phyloP scores from a whole-genome alignment of 2,888 invertebrate genomes.

The Chironomus riparius region DNA sequence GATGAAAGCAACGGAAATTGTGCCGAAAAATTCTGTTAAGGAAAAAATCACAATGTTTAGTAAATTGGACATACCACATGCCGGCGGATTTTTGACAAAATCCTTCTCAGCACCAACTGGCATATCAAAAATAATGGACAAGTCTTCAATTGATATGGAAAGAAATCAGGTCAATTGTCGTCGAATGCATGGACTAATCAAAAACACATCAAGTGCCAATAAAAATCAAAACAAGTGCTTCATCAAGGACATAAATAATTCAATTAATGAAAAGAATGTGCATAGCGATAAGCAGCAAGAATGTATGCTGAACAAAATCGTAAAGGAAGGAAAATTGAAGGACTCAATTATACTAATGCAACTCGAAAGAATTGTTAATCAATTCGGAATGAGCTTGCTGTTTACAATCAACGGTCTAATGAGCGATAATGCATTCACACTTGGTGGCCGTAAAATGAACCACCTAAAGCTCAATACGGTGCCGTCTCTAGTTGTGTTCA shows the following conservation, averaged over 20 bases:
- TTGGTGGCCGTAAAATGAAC: neutral
- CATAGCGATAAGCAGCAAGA: neutral
- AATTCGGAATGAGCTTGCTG: conserved; percentile 6
- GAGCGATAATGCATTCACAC: conserved; percentile 10
- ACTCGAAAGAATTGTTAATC: conserved; percentile 4
- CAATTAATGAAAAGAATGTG: neutral
- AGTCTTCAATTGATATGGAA: neutral
- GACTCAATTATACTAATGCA: neutral
- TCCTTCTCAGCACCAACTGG: neutral
- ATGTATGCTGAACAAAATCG: neutral
- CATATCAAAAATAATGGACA: neutral
- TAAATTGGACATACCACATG: conserved; percentile 16
- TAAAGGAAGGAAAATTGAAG: neutral
- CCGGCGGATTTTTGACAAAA: neutral
- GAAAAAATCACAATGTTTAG: conserved; percentile 22
- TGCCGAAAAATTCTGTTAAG: conserved; percentile 15
- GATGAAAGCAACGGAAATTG: conserved; percentile 1
- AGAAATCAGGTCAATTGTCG: neutral
- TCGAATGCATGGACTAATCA: neutral
- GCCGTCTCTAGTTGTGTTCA: neutral
- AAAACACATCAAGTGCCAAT: conserved; percentile 3
- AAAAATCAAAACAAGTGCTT: conserved; percentile 25
- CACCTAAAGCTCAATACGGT: neutral
- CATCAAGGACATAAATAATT: conserved; percentile 19
- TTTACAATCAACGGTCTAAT: neutral